Conservation (phyloP, 2,113 vertebrate species). For the Cyprinodon tularosa region DNA sequence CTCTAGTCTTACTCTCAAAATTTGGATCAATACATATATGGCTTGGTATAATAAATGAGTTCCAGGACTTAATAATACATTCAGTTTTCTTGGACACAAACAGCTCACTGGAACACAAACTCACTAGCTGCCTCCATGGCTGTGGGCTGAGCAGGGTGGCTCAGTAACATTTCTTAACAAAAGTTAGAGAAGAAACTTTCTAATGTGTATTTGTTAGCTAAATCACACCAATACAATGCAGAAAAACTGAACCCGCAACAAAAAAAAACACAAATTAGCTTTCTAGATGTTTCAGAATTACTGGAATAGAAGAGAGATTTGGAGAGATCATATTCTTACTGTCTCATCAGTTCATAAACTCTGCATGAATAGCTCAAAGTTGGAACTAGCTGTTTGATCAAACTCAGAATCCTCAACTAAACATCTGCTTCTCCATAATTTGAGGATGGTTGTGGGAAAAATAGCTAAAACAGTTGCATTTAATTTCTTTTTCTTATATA, state of each 20-base stretch:
- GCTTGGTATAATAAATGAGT: constrained; percentile 56
- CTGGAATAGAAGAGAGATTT: neutral
- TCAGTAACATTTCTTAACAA: constrained; percentile 26
- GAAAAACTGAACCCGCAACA: neutral
- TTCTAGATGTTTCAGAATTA: neutral
- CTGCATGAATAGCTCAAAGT: too few species aligned
- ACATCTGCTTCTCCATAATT: too few species aligned
- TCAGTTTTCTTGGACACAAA: constrained; percentile 41
- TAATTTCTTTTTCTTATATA: too few species aligned
- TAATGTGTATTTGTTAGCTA: neutral
- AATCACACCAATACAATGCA: neutral
- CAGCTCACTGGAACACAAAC: constrained; percentile 21
- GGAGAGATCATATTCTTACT: too few species aligned
- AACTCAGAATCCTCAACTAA: too few species aligned
- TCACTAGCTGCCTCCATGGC: constrained; percentile 27
- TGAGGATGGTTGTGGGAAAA: too few species aligned
- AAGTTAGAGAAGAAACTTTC: neutral
- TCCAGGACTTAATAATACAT: constrained; percentile 52
- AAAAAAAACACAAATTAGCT: neutral
- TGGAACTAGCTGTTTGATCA: too few species aligned
- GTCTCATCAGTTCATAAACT: too few species aligned
- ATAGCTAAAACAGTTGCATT: too few species aligned
- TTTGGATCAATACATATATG: constrained; percentile 57
- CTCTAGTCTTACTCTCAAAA: constrained; percentile 37
- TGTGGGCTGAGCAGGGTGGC: constrained; percentile 11